Base-by-base conservation (phyloP, 2,888 invertebrate genomes). In the Stenichneumon culpator region DNA sequence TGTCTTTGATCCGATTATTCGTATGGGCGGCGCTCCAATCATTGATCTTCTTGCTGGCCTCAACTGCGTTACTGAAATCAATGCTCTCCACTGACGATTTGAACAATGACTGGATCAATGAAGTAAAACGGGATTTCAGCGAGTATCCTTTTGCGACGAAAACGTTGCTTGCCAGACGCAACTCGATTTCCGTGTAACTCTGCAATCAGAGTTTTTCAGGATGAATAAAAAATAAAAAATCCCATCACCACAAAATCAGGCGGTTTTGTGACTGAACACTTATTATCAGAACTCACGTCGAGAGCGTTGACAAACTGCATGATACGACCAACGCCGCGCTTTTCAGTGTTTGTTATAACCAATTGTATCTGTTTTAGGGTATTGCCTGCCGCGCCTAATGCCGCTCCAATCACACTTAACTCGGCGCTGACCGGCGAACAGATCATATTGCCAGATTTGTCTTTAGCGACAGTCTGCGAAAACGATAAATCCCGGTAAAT, bases 1-100 rank as follows among this genome's bases (percentile, higher is more conserved):
- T 3, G 14, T 44, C 14, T 44, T 44, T 44, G 44, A 44, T 44
- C 14, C 44, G 3, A 44, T 44, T 14, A 75, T 97, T 96, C 0
- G 99, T 99, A 91, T 97, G 95, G 5, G 95, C 93, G 90, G 96
- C 96, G 57, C 96, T 97, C 97, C 98, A 98, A 50, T 93, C 89
- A 92, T 99, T 99, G 68, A 99, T 98, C 0, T 92, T 93, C 3
- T 93, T 87, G 2, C 94, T 93, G 0, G 94, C 89, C 0, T 95
- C 95, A 0, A 92, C 93, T 0, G 89, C 90, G 0, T 95, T 93
- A 0, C 80, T 88, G 88, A 98, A 98, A 90, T 97, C 93, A 0
- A 97, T 86, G 68, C 94, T 94, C 90, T 96, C 95, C 6, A 96
- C 95, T 39, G 95, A 95, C 0, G 97, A 96, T 57, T 95, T 94